These are phyloP conservation scores for Anseranas semipalmata DNA, from an alignment of 2,113 vertebrate genomes.

Conservation along the genomic window DNA sequence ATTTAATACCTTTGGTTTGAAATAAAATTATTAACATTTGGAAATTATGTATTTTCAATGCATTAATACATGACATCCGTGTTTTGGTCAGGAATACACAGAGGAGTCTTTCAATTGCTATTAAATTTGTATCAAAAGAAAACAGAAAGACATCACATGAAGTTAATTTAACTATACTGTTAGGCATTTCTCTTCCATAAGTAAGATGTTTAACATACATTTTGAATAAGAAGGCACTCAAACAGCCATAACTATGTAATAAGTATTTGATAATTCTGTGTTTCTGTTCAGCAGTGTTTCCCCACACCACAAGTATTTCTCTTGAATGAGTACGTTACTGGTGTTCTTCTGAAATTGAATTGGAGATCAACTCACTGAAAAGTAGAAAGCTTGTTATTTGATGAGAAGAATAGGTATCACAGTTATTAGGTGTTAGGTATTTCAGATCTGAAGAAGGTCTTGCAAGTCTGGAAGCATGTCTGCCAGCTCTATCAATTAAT, in stretches of 20 bases:
- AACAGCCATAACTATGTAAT: background rate
- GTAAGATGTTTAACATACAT: background rate
- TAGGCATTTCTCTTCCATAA: background rate
- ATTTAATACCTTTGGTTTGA: background rate
- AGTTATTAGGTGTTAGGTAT: background rate
- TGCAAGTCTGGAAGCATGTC: background rate
- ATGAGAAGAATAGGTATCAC: background rate
- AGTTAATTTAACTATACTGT: background rate
- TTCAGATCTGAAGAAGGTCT: background rate
- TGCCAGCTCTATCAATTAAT: background rate
- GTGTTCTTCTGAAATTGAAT: background rate
- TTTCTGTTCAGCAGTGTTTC: slow-evolving; percentile 22
- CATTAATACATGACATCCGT: background rate
- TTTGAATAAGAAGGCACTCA: background rate
- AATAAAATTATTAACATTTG: background rate
- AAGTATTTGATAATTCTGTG: background rate
- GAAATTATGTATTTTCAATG: background rate
- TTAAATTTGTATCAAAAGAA: background rate
- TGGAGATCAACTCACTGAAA: background rate
- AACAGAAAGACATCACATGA: background rate
- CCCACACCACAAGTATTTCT: background rate
- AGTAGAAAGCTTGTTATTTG: background rate
- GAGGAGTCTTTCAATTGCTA: background rate
- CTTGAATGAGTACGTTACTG: background rate
- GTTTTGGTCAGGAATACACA: background rate